Evolutionary conservation across 2,888 invertebrate species (phyloP), one percentile per base, ranked within the genome.

Genomic region (Xylota segnis): DNA sequence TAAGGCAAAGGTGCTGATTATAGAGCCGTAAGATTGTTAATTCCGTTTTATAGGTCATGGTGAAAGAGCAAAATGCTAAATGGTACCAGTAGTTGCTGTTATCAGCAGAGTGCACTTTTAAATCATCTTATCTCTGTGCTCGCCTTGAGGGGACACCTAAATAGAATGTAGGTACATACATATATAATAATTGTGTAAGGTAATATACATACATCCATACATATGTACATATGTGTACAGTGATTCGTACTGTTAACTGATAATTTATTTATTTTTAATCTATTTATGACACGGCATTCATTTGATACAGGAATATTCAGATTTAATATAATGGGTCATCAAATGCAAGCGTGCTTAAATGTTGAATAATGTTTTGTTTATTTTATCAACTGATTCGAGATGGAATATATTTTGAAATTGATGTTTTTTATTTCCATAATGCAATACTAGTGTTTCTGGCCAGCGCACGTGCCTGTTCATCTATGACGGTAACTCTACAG

Each of bases 71-170:
- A 72, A 68, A 68, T 40, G 61, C 47, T 68, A 18, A 72, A 68
- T 34, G 14, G 12, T 23, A 23, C 23, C 23, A 23, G 23, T 32
- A 61, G 29, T 47, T 83, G 66, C 32, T 58, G 27, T 58, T 68
- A 65, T 65, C 74, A 78, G 54, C 61, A 74, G 47, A 74, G 34
- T 72, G 66, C 61, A 63, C 40, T 66, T 65, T 75, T 79, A 29
- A 61, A 50, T 40, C 75, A 81, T 79, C 84, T 81, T 75, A 79
- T 84, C 71, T 66, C 65, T 18, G 27, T 70, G 34, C 61, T 78
- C 29, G 61, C 70, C 23, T 65, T 84, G 16, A 56, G 52, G 50
- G 47, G 37, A 45, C 75, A 84, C 56, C 40, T 63, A 47, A 54
- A 78, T 59, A 58, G 66, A 32, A 61, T 43, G 18, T 74, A 59